Conservation (phyloP, 1,140 invertebrate genomes). For the Drosophila persimilis region DNA sequence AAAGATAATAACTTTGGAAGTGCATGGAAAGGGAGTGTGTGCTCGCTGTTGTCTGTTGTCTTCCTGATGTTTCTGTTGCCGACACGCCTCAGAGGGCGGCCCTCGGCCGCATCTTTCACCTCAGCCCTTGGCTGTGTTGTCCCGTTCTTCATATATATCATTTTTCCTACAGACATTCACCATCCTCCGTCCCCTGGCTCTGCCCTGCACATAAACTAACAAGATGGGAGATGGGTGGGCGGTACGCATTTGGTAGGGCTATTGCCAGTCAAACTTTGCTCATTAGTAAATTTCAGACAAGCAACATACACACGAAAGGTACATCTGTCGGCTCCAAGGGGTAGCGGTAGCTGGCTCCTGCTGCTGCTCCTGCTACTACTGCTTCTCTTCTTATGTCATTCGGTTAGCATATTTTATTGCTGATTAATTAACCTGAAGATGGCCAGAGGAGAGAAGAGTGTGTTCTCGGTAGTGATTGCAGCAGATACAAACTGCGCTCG, state of each 20-base stretch:
- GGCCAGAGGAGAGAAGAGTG: constrained; percentile 5
- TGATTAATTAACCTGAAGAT: constrained; percentile 71
- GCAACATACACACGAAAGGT: constrained; percentile 46
- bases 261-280: constrained; percentile 68
- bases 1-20: constrained; percentile 48
- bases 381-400: constrained; percentile 47
- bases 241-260: constrained; percentile 15
- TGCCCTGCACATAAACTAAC: constrained; percentile 62
- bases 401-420: constrained; percentile 72
- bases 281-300: constrained; percentile 71
- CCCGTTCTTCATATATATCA: background rate
- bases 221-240: constrained; percentile 1
- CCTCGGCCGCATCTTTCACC: background rate
- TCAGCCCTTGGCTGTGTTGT: background rate
- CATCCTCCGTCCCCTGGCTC: constrained; percentile 3
- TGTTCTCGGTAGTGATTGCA: too few relatives aligned
- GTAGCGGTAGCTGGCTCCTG: background rate
- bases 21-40: background rate
- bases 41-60: background rate
- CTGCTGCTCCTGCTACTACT: background rate
- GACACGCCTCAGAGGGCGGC: constrained; percentile 7
- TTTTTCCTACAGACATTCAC: constrained; percentile 6
- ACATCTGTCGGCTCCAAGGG: constrained; percentile 26
- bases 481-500: constrained; percentile 26
- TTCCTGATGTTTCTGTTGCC: constrained; percentile 1